Evolutionary conservation across 2,888 invertebrate species (phyloP).

Genomic region (Sarcophaga carnaria): DNA sequence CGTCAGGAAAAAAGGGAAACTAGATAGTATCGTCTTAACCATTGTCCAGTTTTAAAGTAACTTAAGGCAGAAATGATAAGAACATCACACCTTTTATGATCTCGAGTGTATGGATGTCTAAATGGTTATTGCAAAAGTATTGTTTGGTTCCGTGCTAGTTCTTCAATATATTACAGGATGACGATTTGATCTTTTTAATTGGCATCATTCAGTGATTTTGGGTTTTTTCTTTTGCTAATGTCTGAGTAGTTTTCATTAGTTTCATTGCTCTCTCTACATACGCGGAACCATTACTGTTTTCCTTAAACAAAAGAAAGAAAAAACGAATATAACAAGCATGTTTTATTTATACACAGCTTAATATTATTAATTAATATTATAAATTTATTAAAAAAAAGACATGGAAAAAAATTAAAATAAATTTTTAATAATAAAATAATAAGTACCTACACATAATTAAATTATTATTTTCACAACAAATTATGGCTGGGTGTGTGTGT

Average conservation of each 20-base stretch:
- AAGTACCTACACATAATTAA: constrained; percentile 64
- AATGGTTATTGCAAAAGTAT: no score
- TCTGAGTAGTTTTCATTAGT: not conserved
- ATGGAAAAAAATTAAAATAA: constrained; percentile 38
- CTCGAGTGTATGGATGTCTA: no score
- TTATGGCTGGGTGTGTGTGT: constrained; percentile 61
- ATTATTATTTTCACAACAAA: constrained; percentile 63
- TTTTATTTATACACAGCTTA: constrained; percentile 73
- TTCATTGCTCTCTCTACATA: not conserved
- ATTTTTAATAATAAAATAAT: constrained; percentile 47
- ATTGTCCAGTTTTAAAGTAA: no score
- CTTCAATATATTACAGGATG: no score
- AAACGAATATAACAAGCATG: constrained; percentile 54
- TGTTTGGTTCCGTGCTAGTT: no score
- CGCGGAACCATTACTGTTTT: not conserved
- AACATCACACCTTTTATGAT: no score
- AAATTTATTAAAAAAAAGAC: constrained; percentile 65
- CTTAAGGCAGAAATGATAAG: no score
- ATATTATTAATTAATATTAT: constrained; percentile 64
- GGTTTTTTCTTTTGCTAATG: no score
- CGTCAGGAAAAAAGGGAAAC: no score
- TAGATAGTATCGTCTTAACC: no score
- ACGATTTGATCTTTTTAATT: no score
- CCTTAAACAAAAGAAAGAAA: constrained; percentile 13
- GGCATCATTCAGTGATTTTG: no score